Conservation (phyloP, 2,797 vertebrate species). For the Heterohyrax brucei region DNA sequence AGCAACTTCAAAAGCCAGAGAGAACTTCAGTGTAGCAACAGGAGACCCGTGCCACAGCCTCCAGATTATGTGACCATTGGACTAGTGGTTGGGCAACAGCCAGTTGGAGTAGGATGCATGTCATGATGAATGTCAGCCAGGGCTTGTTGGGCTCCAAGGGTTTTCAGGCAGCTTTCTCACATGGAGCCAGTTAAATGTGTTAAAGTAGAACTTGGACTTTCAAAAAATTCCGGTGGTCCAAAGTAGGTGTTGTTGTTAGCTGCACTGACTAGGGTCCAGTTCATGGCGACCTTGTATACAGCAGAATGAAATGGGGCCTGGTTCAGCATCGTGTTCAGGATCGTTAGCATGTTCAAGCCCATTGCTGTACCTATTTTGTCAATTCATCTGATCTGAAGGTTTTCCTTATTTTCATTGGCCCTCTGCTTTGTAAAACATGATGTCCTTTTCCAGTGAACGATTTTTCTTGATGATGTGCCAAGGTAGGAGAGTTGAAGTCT, state of each 20-base stretch:
- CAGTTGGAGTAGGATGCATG: neutral
- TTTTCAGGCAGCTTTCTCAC: conserved; percentile 23
- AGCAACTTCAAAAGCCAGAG: neutral
- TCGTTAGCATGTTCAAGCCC: neutral
- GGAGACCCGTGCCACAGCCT: neutral
- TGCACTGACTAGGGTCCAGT: neutral
- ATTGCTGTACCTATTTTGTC: neutral
- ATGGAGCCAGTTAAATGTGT: neutral
- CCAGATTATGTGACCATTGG: neutral
- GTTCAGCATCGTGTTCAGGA: neutral
- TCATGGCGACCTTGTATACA: neutral
- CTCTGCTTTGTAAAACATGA: neutral
- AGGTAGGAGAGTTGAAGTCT: neutral
- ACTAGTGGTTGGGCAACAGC: neutral
- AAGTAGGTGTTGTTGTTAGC: neutral
- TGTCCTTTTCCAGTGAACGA: neutral
- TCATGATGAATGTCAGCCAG: neutral
- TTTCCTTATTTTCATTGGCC: neutral
- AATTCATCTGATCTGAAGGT: too few relatives aligned
- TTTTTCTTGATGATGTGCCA: neutral
- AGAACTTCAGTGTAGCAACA: conserved; percentile 10
- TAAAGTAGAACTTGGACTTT: conserved; percentile 20
- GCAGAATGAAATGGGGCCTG: neutral
- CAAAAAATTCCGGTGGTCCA: neutral
- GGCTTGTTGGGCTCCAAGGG: neutral